A percentile compares a stretch with the other conserved stretches of the same genome.
Evolutionary conservation across 2,888 invertebrate species (phyloP).

Genomic region (Aphidoletes aphidimyza): DNA sequence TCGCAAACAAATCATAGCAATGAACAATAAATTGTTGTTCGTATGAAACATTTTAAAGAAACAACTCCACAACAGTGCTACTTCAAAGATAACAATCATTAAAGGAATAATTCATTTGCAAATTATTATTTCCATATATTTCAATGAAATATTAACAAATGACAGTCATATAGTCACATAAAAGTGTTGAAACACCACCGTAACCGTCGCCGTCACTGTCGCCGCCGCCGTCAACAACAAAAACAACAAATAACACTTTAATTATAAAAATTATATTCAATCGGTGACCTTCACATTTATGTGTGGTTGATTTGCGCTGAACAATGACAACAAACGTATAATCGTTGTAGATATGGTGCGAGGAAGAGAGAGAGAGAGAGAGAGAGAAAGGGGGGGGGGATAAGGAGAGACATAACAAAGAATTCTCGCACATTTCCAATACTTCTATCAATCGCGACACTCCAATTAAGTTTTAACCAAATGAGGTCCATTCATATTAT

Average conservation of each 20-base stretch:
- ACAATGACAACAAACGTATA: constrained; percentile 31
- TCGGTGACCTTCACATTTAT: constrained; percentile 51
- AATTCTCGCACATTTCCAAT: constrained; percentile 39
- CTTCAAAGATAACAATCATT: constrained; percentile 6
- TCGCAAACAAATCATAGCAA: background rate
- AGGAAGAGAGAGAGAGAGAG: too few relatives aligned
- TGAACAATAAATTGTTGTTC: background rate
- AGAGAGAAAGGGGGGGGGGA: too few relatives aligned
- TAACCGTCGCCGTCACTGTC: background rate
- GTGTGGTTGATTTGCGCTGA: constrained; percentile 33
- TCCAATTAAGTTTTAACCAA: constrained; percentile 40
- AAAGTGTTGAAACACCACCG: background rate
- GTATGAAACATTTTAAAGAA: background rate
- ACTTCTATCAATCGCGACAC: background rate
- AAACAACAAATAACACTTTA: constrained; percentile 27
- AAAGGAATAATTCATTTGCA: constrained; percentile 10
- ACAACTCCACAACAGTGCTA: background rate
- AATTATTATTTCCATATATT: constrained; percentile 18
- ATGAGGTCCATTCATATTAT: constrained; percentile 18
- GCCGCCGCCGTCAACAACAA: background rate
- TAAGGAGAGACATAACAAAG: background rate
- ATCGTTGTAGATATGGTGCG: too few relatives aligned
- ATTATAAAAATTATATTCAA: constrained; percentile 52
- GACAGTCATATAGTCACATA: background rate
- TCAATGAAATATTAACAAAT: constrained; percentile 5